Percentiles rank a stretch among this genome's conserved stretches.
phyloP scores from a whole-genome alignment of 2,797 vertebrate genomes.

The Neopelma chrysocephalum region DNA sequence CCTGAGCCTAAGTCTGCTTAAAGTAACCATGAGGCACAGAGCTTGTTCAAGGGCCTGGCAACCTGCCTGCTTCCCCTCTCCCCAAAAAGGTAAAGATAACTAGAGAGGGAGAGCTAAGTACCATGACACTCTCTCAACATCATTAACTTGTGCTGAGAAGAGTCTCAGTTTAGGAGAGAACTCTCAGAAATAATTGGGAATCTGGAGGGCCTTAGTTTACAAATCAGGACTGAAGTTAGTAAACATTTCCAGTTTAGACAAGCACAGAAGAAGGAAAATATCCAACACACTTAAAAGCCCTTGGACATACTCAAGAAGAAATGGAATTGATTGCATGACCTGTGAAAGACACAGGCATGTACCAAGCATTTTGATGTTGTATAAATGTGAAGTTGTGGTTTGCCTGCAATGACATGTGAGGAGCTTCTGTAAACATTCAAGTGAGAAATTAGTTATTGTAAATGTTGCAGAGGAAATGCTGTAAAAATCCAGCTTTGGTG shows the following conservation, averaged over 20 bases:
- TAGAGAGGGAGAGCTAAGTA: background rate
- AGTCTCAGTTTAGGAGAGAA: background rate
- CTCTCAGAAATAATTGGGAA: background rate
- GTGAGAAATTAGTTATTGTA: conserved; percentile 1
- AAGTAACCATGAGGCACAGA: background rate
- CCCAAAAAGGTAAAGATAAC: background rate
- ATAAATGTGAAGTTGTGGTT: background rate
- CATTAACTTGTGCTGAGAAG: background rate
- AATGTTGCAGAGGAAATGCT: background rate
- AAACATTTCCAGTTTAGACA: background rate
- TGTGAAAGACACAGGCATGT: background rate
- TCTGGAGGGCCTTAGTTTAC: background rate
- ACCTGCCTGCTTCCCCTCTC: fast-evolving
- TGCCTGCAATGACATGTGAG: background rate
- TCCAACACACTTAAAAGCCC: background rate
- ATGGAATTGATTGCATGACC: background rate
- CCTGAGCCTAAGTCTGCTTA: background rate
- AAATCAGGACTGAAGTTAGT: background rate
- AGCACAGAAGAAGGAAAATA: background rate
- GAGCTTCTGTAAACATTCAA: conserved; percentile 14
- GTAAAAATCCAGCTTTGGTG: background rate
- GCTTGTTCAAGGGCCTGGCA: background rate
- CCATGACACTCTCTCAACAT: background rate
- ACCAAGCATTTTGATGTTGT: background rate
- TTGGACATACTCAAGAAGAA: background rate